Base-by-base conservation (phyloP, 92 coral and sea anemone genomes). In the Meandrina meandrites region DNA sequence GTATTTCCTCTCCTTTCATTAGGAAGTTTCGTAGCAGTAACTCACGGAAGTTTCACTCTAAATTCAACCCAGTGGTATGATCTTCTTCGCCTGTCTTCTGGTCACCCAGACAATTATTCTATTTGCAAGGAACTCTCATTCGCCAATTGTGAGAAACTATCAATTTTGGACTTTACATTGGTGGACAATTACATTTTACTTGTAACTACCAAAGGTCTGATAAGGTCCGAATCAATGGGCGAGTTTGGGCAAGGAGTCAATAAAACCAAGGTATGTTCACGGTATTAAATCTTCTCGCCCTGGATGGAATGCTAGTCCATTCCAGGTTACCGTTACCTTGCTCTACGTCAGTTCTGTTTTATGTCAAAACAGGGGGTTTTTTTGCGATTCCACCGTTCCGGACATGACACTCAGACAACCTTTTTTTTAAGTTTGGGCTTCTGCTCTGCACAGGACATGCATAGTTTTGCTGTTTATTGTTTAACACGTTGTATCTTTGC, bases 21-120 rank as follows among this genome's bases (percentile, higher is more conserved):
- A 96, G 99, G 99, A 30, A 92, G 97, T 66, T 96, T 91, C 79
- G 27, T 96, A 72, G 99, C 98, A 50, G 89, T 96, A 7, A 96
- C 99, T 16, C 78, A 90, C 87, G 95, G 91, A 74, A 92, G 94
- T 67, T 96, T 96, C 85, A 85, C 88, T 28, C 79, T 92, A 22
- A 90, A 91, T n/a, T 93, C 98, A 56, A 90, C 94, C 31, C 82
- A 79, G 27, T 96, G 99, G 99, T 91, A 86, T 88, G 90, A 94
- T 69, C 90, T 93, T 60, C 98, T 94, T 54, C 93, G 93, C 78
- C 79, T 75, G 66, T 94, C 98, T 1, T 76, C 92, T 79, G 89
- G 84, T 12, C 72, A 62, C 27, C 95, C 98, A 56, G 94, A 92
- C 82, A 74, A 64, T 15, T 80, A 85, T 88, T 96, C 99, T 17